Base-by-base conservation (phyloP, 2,113 vertebrate species). In the Mirza zaza region DNA sequence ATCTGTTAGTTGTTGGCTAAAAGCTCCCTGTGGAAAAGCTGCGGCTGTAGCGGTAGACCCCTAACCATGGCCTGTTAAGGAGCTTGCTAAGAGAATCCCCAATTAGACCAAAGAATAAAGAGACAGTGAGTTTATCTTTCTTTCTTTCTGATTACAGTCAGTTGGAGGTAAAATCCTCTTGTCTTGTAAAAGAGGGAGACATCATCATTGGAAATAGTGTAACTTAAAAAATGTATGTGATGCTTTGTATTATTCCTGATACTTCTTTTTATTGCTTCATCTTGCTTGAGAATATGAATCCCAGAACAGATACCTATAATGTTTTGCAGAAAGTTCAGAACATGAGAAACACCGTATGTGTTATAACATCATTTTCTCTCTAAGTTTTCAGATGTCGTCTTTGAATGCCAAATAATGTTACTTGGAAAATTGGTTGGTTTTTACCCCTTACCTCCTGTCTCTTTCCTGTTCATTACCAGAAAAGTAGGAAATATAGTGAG, bases 1-100 rank as follows among this genome's bases (percentile, higher is more conserved):
- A 89, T 96, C 89, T 80, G 34, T 91, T 29, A 80, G 92, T 65
- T 95, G 32, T 59, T 91, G 90, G 20, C 80, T 84, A 70, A 90
- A 87, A 95, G 89, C 42, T 95, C 96, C 92, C 75, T 2, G 21
- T 94, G 90, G 91, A 96, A 97, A 82, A 92, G 42, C 83, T 86
- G 42, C 80, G 80, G 13, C 91, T 91, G 1, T 21, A 75, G 55
- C 75, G 52, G 42, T 80, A 90, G 93, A 57, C 34, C 1, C 25
- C 18, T 75, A 86, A 88, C 77, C 11, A 11, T 7, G 20, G 29
- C 91, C 34, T 82, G 34, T 61, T 90, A 73, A 81, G 85, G 63
- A 61, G 18, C 55, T 34, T n/a, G 45, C 2, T 10, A n/a, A 61
- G 39, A 75, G 18, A 89, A 94, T 52, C 48, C 45, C 55, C 93